Evolutionary conservation across 2,888 invertebrate species (phyloP), one percentile per base, ranked within the genome.

Genomic region (Fragum sueziense): DNA sequence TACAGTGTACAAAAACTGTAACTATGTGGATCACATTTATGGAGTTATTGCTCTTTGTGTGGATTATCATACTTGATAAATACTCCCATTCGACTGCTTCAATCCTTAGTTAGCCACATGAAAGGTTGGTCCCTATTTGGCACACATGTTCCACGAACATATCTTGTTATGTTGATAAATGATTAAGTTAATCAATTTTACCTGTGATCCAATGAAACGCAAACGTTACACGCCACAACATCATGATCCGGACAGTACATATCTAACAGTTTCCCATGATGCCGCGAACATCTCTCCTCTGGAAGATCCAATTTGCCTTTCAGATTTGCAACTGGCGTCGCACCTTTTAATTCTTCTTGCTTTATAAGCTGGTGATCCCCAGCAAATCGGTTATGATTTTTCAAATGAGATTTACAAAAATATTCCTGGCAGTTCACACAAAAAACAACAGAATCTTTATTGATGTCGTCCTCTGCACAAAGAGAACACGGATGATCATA

Each of bases 251-350:
- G 11, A 33, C 65, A 65, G 34, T 17, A 65, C 31, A 33, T 33
- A 11, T 65, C 65, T 65, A 65, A 1, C 31, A 65, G 31, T 33
- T 65, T 65, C 4, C 65, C 65, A 65, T 29, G 65, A 33, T 65
- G 65, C 20, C 33, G 17, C 17, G 31, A n/a, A 33, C 65, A 65
- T 65, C 7, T 33, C n/a, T 65, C 33, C 11, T 31, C 20, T 20
- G 52, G 52, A 11, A 52, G 52, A 22, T 52, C 52, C 4, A n/a
- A n/a, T 52, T 52, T 52, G 4, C n/a, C 52, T 52, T 9, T 52
- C 22, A 6, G n/a, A 7, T 4, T 11, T n/a, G 7, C 20, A 6
- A 22, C n/a, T 52, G 52, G 20, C 52, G 52, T 52, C 4, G 52
- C 52, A 6, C 20, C n/a, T 52, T 22, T 22, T n/a, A 52, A 20